These are phyloP conservation scores for Arenaria interpres DNA, from an alignment of 2,113 vertebrate species.

Conservation along the genomic window DNA sequence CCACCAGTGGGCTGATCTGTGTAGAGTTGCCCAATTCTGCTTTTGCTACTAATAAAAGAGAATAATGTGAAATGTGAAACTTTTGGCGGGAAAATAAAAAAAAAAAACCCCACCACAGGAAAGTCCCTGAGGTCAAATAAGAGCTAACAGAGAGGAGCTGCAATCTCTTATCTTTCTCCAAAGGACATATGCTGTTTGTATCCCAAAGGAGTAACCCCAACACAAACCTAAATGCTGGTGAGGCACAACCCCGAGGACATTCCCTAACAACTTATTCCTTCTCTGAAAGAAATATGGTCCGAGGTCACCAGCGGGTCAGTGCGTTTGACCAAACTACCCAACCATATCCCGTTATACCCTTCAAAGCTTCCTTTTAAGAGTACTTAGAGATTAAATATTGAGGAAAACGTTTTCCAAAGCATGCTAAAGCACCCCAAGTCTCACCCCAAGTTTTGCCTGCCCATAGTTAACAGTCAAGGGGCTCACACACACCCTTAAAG, in stretches of 20 bases:
- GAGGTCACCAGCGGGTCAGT: background rate
- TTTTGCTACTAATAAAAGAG: background rate
- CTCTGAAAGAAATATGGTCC: background rate
- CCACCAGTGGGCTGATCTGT: background rate
- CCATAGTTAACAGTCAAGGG: background rate
- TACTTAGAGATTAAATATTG: rapidly evolving
- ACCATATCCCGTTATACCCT: background rate
- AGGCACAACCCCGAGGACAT: background rate
- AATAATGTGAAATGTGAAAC: background rate
- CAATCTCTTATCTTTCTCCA: background rate
- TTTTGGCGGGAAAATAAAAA: background rate
- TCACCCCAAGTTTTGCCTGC: background rate
- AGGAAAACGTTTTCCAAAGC: background rate
- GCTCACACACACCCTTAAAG: rapidly evolving
- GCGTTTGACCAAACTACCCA: background rate
- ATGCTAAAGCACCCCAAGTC: rapidly evolving
- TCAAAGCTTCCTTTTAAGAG: background rate
- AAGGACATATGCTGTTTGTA: background rate
- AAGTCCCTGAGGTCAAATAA: background rate
- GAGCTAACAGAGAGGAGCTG: background rate
- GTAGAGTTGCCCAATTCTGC: background rate
- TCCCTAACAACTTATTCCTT: background rate
- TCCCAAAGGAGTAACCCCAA: background rate
- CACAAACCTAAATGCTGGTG: background rate
- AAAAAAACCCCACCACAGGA: background rate